Base-by-base conservation (phyloP, 2,113 vertebrate genomes). In the Tenrec ecaudatus region DNA sequence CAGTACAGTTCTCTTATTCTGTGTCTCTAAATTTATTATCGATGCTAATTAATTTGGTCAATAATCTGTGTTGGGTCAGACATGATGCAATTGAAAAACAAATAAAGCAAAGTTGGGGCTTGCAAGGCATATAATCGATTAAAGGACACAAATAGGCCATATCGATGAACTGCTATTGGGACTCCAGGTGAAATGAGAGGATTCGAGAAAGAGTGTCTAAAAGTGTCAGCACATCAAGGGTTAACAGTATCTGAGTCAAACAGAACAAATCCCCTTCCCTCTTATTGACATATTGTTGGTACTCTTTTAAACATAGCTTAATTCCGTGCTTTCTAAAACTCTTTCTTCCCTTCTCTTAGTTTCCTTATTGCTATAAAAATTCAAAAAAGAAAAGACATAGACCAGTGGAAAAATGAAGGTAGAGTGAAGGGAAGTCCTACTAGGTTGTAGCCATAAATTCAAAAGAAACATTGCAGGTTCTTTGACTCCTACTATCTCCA, bases 381-480 rank as follows among this genome's bases (percentile, higher is more conserved):
- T 86, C 86, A 77, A 25, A 83, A 90, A 96, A 79, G 68, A 85
- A 86, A 89, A 77, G 78, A 92, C 53, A 91, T 82, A 86, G 43
- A 64, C 10, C 66, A 86, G 68, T 76, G 62, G 27, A 33, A 53
- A 86, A 89, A 92, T 25, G 36, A 80, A 93, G n/a, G 36, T 60
- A 57, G 53, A 83, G 11, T 73, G 58, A 97, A 71, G 6, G 68
- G 23, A 64, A 82, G 38, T 58, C 36, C 68, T 58, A 22, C 22
- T 86, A 66, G 43, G 14, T 17, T 60, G 36, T 43, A 33, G 20
- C 12, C 14, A 58, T 47, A 76, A 12, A 88, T 2, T 62, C 14
- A 73, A 58, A 82, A 58, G 22, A 7, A 73, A 3, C 25, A 36
- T 31, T 23, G 29, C 19, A 80, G 43, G 15, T 29, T 66, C 31